Conservation (phyloP, 1,140 invertebrate genomes). For the Microplitis mediator region DNA sequence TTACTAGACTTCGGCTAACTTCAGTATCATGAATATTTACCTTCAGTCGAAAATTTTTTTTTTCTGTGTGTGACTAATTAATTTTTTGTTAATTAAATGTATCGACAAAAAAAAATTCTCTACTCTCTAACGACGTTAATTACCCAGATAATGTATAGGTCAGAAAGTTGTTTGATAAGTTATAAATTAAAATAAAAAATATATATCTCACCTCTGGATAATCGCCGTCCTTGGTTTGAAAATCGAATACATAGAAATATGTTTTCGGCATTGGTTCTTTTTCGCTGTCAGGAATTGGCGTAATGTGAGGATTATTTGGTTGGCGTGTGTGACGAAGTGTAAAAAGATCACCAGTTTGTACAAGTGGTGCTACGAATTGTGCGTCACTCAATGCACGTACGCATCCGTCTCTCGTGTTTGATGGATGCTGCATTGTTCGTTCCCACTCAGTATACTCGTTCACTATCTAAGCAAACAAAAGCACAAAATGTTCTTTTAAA, state of each 20-base stretch:
- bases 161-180: too few relatives aligned
- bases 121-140: too few relatives aligned
- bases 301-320: conserved; percentile 46
- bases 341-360: conserved; percentile 80
- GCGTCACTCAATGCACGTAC: conserved; percentile 92
- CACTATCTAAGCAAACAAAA: conserved; percentile 65
- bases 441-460: conserved; percentile 99
- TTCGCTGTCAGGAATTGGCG: conserved; percentile 53
- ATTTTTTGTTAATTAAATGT: too few relatives aligned
- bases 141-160: too few relatives aligned
- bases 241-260: conserved; percentile 93
- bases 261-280: conserved; percentile 68
- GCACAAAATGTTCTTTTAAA: background rate
- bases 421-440: conserved; percentile 86
- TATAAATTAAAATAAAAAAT: background rate
- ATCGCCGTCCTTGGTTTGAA: conserved; percentile 90
- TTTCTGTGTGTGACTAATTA: too few relatives aligned
- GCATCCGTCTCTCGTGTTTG: conserved; percentile 90
- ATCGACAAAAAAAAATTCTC: too few relatives aligned
- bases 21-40: too few relatives aligned
- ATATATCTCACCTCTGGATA: conserved; percentile 76
- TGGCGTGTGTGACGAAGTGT: conserved; percentile 63
- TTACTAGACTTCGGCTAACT: too few relatives aligned
- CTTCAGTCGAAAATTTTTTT: too few relatives aligned
- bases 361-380: conserved; percentile 84